Base-by-base conservation (phyloP, 2,113 vertebrate species). In the Pygathrix nemaeus region DNA sequence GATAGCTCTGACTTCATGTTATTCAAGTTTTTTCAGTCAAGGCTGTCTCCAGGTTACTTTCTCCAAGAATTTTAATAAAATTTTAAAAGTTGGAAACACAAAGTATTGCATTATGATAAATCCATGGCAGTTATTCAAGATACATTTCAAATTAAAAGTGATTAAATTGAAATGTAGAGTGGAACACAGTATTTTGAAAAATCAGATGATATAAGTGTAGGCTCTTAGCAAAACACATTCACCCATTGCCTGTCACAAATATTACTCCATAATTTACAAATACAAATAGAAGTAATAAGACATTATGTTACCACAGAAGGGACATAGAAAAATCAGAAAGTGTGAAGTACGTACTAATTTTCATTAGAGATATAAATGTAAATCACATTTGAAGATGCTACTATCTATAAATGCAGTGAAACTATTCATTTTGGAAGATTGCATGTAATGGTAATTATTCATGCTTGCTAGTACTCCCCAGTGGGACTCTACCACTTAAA, bases 391-490 rank as follows among this genome's bases (percentile, higher is more conserved):
- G 75, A 94, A 97, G 90, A 97, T 66, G 70, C 18, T 94, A 18
- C 43, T 93, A 45, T 79, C 57, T 85, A 21, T 88, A 83, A 93
- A 88, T 72, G 75, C 50, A 92, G 76, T 32, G 59, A 78, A 93
- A 96, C 25, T 64, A 40, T 82, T 97, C 84, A 94, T 96, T 97
- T 93, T 95, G 80, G 87, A 90, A 97, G 95, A 97, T 10, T 95
- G 90, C 13, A 17, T 50, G 43, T 90, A 96, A 73, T 68, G 59
- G 84, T 89, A 90, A 97, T 97, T 96, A 96, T 97, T 97, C 92
- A 97, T 50, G 61, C 75, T 85, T 50, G 61, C 75, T 85, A 95
- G 90, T 23, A 43, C 40, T 94, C 52, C 76, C 90, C 61, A 61
- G 64, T 92, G 92, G 92, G 86, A 50, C 27, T 93, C 55, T 80